phyloP scores from a whole-genome alignment of 2,888 invertebrate species.

The Coelogynopora nodosa region DNA sequence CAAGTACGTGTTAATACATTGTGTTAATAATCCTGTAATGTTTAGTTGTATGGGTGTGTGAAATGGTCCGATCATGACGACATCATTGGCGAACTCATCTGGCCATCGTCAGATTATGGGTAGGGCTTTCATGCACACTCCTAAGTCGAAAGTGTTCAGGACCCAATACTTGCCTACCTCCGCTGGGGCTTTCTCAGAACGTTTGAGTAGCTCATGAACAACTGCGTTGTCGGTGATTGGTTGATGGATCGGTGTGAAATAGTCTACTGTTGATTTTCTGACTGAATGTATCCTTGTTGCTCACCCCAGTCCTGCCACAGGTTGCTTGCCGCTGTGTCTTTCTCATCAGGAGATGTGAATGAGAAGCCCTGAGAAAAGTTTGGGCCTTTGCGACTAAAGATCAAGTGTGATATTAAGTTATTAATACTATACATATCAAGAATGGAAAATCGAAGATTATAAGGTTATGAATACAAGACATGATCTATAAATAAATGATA shows the following conservation, averaged over 20 bases:
- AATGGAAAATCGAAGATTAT: no score
- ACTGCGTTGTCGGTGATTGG: constrained; percentile 44
- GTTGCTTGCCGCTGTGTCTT: constrained; percentile 23
- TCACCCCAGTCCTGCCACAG: constrained; percentile 42
- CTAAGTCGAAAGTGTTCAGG: constrained; percentile 43
- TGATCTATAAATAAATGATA: no score
- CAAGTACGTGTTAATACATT: no score
- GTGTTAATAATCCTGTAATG: no score
- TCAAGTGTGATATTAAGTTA: no score
- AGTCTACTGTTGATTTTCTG: constrained; percentile 46
- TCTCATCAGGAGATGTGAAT: not conserved
- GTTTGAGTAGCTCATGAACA: constrained; percentile 48
- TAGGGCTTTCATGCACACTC: constrained; percentile 46
- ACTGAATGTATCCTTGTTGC: constrained; percentile 36
- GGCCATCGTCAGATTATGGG: constrained; percentile 48
- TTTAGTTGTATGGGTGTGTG: constrained; percentile 48
- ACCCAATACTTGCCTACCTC: constrained; percentile 43
- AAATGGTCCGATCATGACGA: constrained; percentile 48
- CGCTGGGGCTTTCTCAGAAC: constrained; percentile 45
- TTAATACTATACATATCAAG: no score
- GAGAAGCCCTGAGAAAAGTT: not conserved
- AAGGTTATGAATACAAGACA: no score
- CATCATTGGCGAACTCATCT: constrained; percentile 46
- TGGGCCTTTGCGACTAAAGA: not conserved
- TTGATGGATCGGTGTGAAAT: constrained; percentile 45